A percentile compares a stretch with the other conserved stretches of the same genome.
Conservation (phyloP, 1,140 invertebrate species). For the Conopomorpha cramerella region DNA sequence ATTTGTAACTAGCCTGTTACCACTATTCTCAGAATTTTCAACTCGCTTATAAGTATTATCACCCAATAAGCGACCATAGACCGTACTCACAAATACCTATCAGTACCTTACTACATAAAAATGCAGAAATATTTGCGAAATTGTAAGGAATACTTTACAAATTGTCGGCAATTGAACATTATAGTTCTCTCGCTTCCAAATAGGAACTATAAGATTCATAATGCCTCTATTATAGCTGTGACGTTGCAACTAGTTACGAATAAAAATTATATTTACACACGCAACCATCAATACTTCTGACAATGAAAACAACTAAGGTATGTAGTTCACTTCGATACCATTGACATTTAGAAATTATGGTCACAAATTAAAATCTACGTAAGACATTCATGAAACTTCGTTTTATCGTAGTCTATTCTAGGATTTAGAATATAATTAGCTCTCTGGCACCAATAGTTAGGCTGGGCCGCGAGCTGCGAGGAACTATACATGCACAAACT, state of each 20-base stretch:
- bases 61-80: slow-evolving; percentile 52
- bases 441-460: slow-evolving; percentile 43
- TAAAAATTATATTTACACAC: slow-evolving; percentile 37
- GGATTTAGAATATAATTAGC: slow-evolving; percentile 56
- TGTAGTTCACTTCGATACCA: slow-evolving; percentile 36
- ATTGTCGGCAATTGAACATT: slow-evolving; percentile 58
- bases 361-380: slow-evolving; percentile 32
- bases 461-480: slow-evolving; percentile 44
- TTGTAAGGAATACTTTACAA: slow-evolving; percentile 53
- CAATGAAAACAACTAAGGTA: slow-evolving; percentile 43
- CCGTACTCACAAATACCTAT: slow-evolving; percentile 43
- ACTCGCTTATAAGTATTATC: slow-evolving; percentile 57
- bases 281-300: slow-evolving; percentile 16
- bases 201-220: slow-evolving; percentile 61
- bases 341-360: slow-evolving; percentile 33
- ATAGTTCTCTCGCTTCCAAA: slow-evolving; percentile 55
- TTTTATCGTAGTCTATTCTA: slow-evolving; percentile 49
- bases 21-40: slow-evolving; percentile 39
- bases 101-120: slow-evolving; percentile 49
- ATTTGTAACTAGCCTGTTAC: slow-evolving; percentile 46
- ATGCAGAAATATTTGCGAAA: slow-evolving; percentile 58
- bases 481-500: slow-evolving; percentile 57
- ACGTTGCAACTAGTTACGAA: too few species aligned
- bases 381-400: slow-evolving; percentile 28
- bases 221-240: slow-evolving; percentile 29